phyloP scores from a whole-genome alignment of 2,113 vertebrate genomes.

The Serinus canaria region DNA sequence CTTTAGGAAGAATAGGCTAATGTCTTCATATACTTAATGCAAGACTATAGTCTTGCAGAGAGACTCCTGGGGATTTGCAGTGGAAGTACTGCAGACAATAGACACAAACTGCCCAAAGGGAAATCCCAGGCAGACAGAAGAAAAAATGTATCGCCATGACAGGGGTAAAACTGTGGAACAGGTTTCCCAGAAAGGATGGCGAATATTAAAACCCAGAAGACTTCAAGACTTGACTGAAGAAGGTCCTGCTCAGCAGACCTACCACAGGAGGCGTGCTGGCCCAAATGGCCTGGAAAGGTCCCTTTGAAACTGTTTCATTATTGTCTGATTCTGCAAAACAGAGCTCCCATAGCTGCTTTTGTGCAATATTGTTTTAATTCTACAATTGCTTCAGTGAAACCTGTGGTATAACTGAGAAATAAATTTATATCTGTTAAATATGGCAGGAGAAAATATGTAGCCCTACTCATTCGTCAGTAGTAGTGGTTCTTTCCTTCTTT shows the following conservation, averaged over 20 bases:
- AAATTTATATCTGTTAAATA: not conserved
- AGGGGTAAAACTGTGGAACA: not conserved
- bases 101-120: not conserved
- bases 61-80: not conserved
- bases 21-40: not conserved
- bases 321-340: not conserved
- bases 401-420: not conserved
- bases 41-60: not conserved
- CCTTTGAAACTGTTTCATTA: not conserved
- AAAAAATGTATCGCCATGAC: not conserved
- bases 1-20: not conserved
- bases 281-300: not conserved
- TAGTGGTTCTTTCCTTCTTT: not conserved
- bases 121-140: not conserved
- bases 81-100: not conserved
- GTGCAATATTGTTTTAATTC: not conserved
- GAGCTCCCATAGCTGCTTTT: not conserved
- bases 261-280: not conserved
- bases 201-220: not conserved
- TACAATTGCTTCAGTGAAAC: not conserved
- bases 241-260: not conserved
- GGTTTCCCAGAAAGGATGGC: not conserved
- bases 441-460: not conserved
- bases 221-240: not conserved
- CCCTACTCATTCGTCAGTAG: not conserved